Base-by-base conservation (phyloP, 23 tunicate species). In the Halocynthia roretzi region DNA sequence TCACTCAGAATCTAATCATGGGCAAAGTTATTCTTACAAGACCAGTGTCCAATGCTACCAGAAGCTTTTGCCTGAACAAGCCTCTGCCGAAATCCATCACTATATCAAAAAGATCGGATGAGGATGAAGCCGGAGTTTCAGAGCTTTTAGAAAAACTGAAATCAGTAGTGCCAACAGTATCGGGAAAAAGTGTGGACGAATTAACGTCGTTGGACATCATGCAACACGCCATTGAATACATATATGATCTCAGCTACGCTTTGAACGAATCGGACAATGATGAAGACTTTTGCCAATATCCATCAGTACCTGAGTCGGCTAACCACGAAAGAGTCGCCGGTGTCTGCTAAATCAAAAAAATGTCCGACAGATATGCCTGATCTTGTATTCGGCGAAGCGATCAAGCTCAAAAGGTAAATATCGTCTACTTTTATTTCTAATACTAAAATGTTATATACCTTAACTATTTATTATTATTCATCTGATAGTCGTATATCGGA, bases 201-300 rank as follows among this genome's bases (percentile, higher is more conserved):
- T 48, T 81, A 14, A 73, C 81, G 14, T 83, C 93, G 7, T 50
- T 87, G 70, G 93, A 87, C 18, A 87, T 87, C n/a, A 82, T 87
- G 62, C 87, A 87, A 71, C 86, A 87, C 67, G 86, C 93, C 7
- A 87, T 87, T 57, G 80, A 83, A 17, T 87, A 87, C 68, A 87
- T 87, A 52, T 75, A 84, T 60, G 83, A 87, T 19, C 76, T 87
- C 72, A 75, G 86, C 77, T 50, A 68, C 8, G 73, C 68, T 71
- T 53, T 87, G 64, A 73, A 76, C 12, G 83, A 51, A 58, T 78
- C 76, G 12, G 81, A 63, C 70, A 10, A 54, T 8, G 60, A 74
- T 54, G 78, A 53, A 40, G 14, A 31, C 22, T 54, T 10, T 11
- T 22, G 56, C n/a, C 22, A 31, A 31, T 31, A 31, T 31, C 44